Evolutionary conservation across 2,888 invertebrate genomes (phyloP), one percentile per base, ranked within the genome.

Genomic region (Psococerastis gibbosa): DNA sequence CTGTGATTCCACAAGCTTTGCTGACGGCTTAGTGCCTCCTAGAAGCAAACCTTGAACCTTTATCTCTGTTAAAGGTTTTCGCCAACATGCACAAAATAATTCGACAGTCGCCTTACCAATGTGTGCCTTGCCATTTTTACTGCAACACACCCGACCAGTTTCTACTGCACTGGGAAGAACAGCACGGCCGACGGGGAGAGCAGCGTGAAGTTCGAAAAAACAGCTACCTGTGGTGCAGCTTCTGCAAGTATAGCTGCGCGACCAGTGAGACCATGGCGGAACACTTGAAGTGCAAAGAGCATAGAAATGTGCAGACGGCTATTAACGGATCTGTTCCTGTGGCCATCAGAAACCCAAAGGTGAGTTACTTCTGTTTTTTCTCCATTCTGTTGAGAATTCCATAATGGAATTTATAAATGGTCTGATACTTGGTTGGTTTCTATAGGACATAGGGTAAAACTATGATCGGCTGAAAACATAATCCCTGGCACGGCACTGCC

Each of bases 81-180:
- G 73, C 75, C 43, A 78, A 88, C 57, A 84, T 87, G 55, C 70
- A 71, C 49, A 73, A 75, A 46, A 75, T 89, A 48, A 77, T 85
- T 4, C 68, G 75, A 46, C 81, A 87, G 52, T 76, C 82, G 38
- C 87, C 85, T 0, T 91, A 78, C 56, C 88, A 87, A 60, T 91
- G 91, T 56, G 73, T 73, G 33, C 70, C 79, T 11, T 91, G 91
- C 57, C 73, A 73, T 45, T 91, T 83, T 60, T 91, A 83, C 58
- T 80, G 81, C 52, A 85, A 87, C 57, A 79, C 74, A 54, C 70
- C 72, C 47, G 69, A 70, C 42, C 70, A 69, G 44, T 83, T 79
- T 54, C 63, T 78, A 54, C 66, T 67, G 23, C 85, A 87, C 56
- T 85, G 83, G 83, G 64, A 66, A 47, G 78, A 81, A 3, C 59